Evolutionary conservation across 1,140 invertebrate species (phyloP), one percentile per base, ranked within the genome.

Genomic region (Solen grandis): DNA sequence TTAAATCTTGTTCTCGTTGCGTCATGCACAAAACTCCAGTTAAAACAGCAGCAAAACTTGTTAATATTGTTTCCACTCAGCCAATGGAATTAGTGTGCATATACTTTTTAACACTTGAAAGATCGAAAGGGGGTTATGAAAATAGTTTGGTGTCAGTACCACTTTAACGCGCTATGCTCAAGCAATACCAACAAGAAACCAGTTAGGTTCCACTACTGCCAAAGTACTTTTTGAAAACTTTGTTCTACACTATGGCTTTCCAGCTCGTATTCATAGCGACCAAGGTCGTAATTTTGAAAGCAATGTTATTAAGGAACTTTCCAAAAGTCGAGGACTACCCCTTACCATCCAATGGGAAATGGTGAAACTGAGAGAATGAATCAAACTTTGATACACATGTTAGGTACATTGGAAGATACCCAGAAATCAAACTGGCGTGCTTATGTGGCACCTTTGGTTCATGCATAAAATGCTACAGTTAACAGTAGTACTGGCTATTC

Each of bases 221-320:
- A 54, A 68, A 31, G 59, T 46, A 3, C 50, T 77, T 8, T 54
- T 65, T 1, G 59, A 73, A 2, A 16, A 82, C 25, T 59, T 31
- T 41, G 22, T 73, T 29, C 5, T 57, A 2, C 57, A 63, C 0
- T 83, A 73, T 63, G 66, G 76, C 29, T 54, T 73, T 29, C 75
- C 76, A 0, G 10, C 2, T 1, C 38, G 38, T 0, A 54, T 80
- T 35, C 83, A 84, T 54, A 46, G 36, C 25, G 79, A 77, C 33
- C 78, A 84, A 72, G 65, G 72, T 41, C 2, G n/a, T 4, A 75
- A 84, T 25, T 81, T 81, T 55, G 73, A 80, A 54, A 5, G 13
- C 19, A 54, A 54, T 1, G 10, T 83, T 0, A 82, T 77, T 5
- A 4, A 35, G n/a, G 77, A 81, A 63, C 50, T 75, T 8, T 84